Percentiles rank a stretch among this genome's conserved stretches.
These are phyloP conservation scores for Denticeps clupeoides DNA, from an alignment of 2,797 vertebrate species.

Conservation along the genomic window DNA sequence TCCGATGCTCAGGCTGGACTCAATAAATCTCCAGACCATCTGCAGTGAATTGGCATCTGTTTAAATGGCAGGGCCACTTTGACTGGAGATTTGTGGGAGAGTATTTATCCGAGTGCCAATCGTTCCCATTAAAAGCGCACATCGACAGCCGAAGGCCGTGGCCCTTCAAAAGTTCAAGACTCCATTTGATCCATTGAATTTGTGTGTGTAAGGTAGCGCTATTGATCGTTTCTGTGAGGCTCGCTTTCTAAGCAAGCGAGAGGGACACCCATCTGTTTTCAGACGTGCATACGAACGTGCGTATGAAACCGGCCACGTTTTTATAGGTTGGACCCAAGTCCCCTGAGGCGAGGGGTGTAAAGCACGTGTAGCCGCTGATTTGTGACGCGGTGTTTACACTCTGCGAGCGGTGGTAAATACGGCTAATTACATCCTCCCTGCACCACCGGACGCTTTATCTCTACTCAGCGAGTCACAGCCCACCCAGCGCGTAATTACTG, in stretches of 20 bases:
- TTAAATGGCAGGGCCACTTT: slow-evolving; percentile 20
- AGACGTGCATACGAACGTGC: too few relatives aligned
- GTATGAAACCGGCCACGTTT: too few relatives aligned
- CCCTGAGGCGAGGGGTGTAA: slow-evolving; percentile 24
- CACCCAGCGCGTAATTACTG: slow-evolving; percentile 56
- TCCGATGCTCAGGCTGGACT: slow-evolving; percentile 15
- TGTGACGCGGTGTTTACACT: slow-evolving; percentile 42
- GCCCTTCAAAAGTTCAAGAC: too few relatives aligned
- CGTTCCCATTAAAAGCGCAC: slow-evolving; percentile 16
- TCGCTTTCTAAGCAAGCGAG: too few relatives aligned
- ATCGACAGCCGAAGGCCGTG: slow-evolving; percentile 7
- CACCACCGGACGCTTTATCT: slow-evolving; percentile 55
- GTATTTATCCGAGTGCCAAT: slow-evolving; percentile 24
- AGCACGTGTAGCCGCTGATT: slow-evolving; percentile 40
- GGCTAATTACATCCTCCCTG: slow-evolving; percentile 58
- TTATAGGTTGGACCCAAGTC: too few relatives aligned
- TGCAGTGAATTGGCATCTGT: slow-evolving; percentile 26
- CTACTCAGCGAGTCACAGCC: slow-evolving; percentile 58
- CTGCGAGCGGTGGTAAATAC: slow-evolving; percentile 47
- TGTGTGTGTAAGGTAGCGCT: too few relatives aligned
- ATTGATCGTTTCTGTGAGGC: too few relatives aligned
- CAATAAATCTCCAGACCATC: slow-evolving; percentile 27
- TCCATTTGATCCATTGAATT: too few relatives aligned
- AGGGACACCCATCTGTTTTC: too few relatives aligned
- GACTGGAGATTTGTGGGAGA: slow-evolving; percentile 24